Percentiles rank a stretch among this genome's conserved stretches.
phyloP scores from a whole-genome alignment of 2,888 invertebrate genomes.

The Drosophila anomalata region DNA sequence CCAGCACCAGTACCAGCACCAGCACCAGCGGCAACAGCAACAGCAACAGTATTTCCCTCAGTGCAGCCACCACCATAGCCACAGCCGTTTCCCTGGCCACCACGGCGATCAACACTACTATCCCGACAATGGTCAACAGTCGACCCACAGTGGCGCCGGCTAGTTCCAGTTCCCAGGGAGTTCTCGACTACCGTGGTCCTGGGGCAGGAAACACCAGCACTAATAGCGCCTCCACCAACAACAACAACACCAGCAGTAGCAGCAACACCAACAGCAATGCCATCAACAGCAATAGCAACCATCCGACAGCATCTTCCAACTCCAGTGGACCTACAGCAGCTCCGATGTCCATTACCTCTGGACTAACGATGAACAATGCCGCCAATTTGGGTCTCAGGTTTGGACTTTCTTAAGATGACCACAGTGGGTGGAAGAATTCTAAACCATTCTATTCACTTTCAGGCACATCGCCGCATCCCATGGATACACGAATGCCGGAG shows the following conservation, averaged over 20 bases:
- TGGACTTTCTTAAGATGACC: slow-evolving; percentile 18
- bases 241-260: slow-evolving; percentile 23
- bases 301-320: slow-evolving; percentile 29
- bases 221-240: slow-evolving; percentile 15
- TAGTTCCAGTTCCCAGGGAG: slow-evolving; percentile 36
- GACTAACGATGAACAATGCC: slow-evolving; percentile 47
- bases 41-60: slow-evolving; percentile 51
- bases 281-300: slow-evolving; percentile 15
- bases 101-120: slow-evolving; percentile 70
- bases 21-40: slow-evolving; percentile 53
- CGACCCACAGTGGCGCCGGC: slow-evolving; percentile 49
- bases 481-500: slow-evolving; percentile 53
- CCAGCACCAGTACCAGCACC: slow-evolving; percentile 34
- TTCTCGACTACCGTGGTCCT: slow-evolving; percentile 56
- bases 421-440: neutral
- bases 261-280: slow-evolving; percentile 27
- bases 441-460: slow-evolving; percentile 15
- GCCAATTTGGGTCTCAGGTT: slow-evolving; percentile 67
- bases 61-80: slow-evolving; percentile 68
- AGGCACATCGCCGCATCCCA: slow-evolving; percentile 61
- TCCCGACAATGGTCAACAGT: slow-evolving; percentile 62
- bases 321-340: slow-evolving; percentile 55
- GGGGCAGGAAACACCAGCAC: slow-evolving; percentile 22
- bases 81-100: slow-evolving; percentile 67
- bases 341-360: slow-evolving; percentile 40